phyloP scores from a whole-genome alignment of 2,113 vertebrate genomes.

The Microcebus lehilahytsara region DNA sequence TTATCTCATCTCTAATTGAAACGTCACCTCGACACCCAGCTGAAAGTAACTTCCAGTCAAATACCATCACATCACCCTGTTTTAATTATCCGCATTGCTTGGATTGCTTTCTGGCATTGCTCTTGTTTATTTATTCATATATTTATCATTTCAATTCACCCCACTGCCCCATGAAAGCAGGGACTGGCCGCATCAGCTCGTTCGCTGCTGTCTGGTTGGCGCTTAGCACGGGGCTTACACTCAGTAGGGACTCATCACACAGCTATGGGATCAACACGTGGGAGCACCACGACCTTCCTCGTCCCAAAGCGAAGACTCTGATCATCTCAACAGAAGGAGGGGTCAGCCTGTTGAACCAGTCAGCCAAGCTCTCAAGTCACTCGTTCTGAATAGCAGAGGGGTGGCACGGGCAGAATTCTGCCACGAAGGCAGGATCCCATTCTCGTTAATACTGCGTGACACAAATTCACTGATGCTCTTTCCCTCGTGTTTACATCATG shows the following conservation, averaged over 20 bases:
- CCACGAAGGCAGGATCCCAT: neutral
- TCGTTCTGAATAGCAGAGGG: neutral
- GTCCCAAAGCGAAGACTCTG: neutral
- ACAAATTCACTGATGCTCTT: slow-evolving; percentile 53
- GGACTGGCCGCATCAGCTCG: neutral
- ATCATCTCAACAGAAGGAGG: neutral
- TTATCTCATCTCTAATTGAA: neutral
- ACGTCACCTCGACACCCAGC: neutral
- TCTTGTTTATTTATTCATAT: neutral
- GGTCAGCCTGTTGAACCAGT: neutral
- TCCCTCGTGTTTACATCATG: slow-evolving; percentile 15
- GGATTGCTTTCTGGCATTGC: neutral
- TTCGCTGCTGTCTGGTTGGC: neutral
- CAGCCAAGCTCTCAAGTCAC: neutral
- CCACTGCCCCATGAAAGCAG: neutral
- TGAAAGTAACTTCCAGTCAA: neutral
- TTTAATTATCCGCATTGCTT: neutral
- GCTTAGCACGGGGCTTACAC: neutral
- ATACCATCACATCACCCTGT: neutral
- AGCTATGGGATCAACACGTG: neutral
- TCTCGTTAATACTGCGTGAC: neutral
- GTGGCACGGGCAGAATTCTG: neutral
- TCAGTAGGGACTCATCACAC: neutral
- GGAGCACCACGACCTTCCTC: neutral
- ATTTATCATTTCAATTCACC: neutral